A percentile compares a stretch with the other conserved stretches of the same genome.
Conservation (phyloP, 2,113 vertebrate species). For the Myodes glareolus region DNA sequence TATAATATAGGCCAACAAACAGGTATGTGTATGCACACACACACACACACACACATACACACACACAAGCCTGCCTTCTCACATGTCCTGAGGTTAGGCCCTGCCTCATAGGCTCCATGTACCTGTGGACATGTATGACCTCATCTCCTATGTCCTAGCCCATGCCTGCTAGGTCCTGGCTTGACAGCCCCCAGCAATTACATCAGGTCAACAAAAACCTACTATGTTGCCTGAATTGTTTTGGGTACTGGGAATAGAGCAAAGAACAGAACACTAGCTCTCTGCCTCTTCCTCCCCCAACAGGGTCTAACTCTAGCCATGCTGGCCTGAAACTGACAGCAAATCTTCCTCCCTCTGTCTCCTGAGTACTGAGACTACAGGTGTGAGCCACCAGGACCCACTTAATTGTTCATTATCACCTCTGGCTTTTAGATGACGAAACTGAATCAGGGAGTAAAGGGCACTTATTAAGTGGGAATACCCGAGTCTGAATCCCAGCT, state of each 20-base stretch:
- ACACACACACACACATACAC: no score
- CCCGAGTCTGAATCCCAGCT: neutral
- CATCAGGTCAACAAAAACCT: neutral
- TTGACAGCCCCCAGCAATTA: neutral
- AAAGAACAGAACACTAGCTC: constrained; percentile 5
- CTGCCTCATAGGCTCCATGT: neutral
- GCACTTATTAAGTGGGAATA: neutral
- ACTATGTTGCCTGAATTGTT: neutral
- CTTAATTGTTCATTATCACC: neutral
- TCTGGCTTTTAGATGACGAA: constrained; percentile 32
- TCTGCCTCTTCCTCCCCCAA: constrained; percentile 3
- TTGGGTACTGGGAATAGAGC: neutral
- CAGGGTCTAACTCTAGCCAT: neutral
- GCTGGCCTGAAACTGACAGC: neutral
- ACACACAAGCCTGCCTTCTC: neutral
- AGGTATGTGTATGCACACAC: no score
- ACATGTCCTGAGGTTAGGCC: neutral
- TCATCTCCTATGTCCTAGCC: neutral
- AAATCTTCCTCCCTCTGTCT: neutral
- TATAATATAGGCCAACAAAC: neutral
- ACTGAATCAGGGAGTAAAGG: neutral
- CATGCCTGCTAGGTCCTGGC: neutral
- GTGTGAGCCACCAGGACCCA: neutral
- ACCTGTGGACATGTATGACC: neutral
- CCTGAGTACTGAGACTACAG: neutral